phyloP scores from a whole-genome alignment of 2,797 vertebrate species.

The Phalloptychus januarius region DNA sequence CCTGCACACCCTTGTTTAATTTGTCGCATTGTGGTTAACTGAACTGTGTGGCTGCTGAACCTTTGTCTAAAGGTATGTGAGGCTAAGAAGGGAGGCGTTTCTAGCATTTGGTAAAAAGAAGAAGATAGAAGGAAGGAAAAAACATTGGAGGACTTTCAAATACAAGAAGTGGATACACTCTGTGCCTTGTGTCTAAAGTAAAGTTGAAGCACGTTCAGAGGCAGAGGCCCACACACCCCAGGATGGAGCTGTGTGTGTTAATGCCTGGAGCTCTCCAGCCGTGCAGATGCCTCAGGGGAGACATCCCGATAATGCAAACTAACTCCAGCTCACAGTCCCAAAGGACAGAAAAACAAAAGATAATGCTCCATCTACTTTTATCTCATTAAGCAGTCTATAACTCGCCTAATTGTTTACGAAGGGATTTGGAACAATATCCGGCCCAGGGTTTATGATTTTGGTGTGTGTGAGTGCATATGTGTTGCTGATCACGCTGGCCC shows the following conservation, averaged over 20 bases:
- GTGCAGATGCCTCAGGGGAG: conserved; percentile 60
- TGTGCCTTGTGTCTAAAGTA: conserved; percentile 31
- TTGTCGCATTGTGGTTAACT: conserved; percentile 67
- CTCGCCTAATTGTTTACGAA: conserved; percentile 82
- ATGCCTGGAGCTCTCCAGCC: conserved; percentile 70
- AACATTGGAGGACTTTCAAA: conserved; percentile 14
- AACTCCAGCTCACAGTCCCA: conserved; percentile 63
- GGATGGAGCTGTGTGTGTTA: conserved; percentile 40
- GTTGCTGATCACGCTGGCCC: conserved; percentile 26
- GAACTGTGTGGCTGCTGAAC: conserved; percentile 53
- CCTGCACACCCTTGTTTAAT: conserved; percentile 69
- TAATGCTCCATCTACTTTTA: conserved; percentile 79
- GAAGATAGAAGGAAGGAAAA: not conserved
- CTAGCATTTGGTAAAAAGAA: conserved; percentile 42
- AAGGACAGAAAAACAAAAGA: conserved; percentile 76
- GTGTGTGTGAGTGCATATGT: conserved; percentile 23
- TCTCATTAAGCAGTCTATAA: conserved; percentile 83
- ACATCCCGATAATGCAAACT: conserved; percentile 67
- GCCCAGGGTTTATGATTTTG: conserved; percentile 66
- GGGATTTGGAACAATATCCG: conserved; percentile 77
- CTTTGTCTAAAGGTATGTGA: conserved; percentile 58
- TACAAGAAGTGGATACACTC: conserved; percentile 56
- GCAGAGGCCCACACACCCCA: conserved; percentile 26
- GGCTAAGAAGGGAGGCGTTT: conserved; percentile 44
- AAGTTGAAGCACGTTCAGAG: conserved; percentile 50